Percentiles rank a stretch among this genome's conserved stretches.
phyloP scores from a whole-genome alignment of 2,113 vertebrate genomes.

The Sturnira hondurensis region DNA sequence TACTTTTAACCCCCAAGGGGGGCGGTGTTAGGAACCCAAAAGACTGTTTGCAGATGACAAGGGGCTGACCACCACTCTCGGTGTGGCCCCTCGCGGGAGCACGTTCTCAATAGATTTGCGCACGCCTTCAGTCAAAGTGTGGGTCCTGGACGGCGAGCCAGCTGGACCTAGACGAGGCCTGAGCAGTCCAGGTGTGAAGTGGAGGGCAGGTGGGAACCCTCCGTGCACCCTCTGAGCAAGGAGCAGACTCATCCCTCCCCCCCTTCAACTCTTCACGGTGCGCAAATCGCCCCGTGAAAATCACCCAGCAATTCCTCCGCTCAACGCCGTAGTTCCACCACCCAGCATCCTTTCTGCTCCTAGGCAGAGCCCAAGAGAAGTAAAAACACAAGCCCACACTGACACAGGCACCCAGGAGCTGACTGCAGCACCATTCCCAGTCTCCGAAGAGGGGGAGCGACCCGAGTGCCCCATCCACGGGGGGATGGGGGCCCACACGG shows the following conservation, averaged over 20 bases:
- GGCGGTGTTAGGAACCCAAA: neutral
- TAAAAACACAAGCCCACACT: accelerated
- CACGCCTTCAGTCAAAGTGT: no score
- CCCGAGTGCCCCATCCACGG: accelerated
- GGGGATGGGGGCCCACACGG: accelerated
- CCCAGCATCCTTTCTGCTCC: neutral
- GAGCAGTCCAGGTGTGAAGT: accelerated
- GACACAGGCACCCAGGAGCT: accelerated
- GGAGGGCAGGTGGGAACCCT: accelerated
- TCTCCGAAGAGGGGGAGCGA: no score
- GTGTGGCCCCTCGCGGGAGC: no score
- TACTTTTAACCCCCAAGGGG: neutral
- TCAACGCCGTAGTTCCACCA: accelerated
- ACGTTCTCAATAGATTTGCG: neutral
- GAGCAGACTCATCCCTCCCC: neutral
- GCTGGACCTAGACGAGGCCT: neutral
- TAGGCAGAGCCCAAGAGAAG: neutral
- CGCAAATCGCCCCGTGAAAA: accelerated
- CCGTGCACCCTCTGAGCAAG: neutral
- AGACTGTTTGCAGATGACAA: neutral
- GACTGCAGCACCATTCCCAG: accelerated
- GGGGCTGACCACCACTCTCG: accelerated
- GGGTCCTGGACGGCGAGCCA: neutral
- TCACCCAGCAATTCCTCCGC: accelerated
- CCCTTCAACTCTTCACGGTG: accelerated